Percentiles rank a stretch among this genome's conserved stretches.
Evolutionary conservation across 1,140 invertebrate species (phyloP).

Genomic region (Aphis gossypii): DNA sequence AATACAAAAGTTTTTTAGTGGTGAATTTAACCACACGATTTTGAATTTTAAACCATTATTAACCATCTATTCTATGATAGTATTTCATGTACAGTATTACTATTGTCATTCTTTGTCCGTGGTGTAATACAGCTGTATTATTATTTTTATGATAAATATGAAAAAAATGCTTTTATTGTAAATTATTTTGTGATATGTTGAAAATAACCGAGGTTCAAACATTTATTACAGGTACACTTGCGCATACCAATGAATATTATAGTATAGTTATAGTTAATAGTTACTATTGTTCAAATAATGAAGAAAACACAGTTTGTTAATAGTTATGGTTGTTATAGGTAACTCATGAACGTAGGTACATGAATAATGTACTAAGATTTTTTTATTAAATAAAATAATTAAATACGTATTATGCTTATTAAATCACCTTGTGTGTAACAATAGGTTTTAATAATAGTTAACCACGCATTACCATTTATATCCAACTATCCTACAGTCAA

Average conservation of each 20-base stretch:
- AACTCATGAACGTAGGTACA: not conserved
- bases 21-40: not conserved
- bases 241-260: not conserved
- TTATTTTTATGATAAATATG: not conserved
- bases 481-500: not conserved
- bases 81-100: not conserved
- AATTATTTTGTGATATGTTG: not conserved
- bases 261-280: not conserved
- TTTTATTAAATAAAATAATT: slow-evolving; percentile 4
- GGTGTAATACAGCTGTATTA: too few relatives aligned
- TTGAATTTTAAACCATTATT: not conserved
- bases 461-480: not conserved
- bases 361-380: not conserved
- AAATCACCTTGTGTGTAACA: not conserved
- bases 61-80: not conserved
- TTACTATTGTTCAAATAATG: not conserved
- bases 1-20: not conserved
- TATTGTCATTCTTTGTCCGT: too few relatives aligned
- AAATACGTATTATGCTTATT: not conserved
- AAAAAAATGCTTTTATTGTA: not conserved
- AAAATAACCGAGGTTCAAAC: not conserved
- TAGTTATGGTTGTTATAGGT: too few relatives aligned
- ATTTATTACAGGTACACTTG: not conserved
- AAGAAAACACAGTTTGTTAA: not conserved
- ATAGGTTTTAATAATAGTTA: not conserved